phyloP scores from a whole-genome alignment of 2,888 invertebrate genomes.

The Omphaloscelis lunosa region DNA sequence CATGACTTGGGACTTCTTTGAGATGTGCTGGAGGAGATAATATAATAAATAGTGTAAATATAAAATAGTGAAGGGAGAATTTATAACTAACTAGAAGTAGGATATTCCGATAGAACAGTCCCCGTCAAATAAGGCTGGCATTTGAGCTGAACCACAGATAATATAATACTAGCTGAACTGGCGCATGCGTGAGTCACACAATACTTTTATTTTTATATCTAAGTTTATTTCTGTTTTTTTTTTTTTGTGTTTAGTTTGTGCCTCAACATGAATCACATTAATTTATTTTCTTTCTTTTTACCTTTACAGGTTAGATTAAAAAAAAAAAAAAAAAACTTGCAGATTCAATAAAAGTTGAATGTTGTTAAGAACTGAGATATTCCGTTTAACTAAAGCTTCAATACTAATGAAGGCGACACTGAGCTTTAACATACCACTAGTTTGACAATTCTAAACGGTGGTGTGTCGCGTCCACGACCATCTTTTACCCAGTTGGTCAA shows the following conservation, averaged over 20 bases:
- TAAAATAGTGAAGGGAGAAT: not conserved
- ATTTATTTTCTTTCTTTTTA: not conserved
- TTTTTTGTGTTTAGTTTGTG: not conserved
- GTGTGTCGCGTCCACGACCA: no score
- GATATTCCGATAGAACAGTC: not conserved
- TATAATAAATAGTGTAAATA: not conserved
- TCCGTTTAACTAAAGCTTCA: not conserved
- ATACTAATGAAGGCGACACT: not conserved
- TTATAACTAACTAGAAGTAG: not conserved
- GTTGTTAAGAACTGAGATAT: not conserved
- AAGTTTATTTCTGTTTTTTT: not conserved
- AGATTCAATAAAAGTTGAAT: not conserved
- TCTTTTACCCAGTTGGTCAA: not conserved
- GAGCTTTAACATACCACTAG: not conserved
- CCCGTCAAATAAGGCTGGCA: not conserved
- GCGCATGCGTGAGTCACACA: not conserved
- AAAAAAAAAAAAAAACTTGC: not conserved
- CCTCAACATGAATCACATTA: not conserved
- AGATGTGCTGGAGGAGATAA: no score
- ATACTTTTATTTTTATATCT: not conserved
- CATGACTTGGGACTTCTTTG: not conserved
- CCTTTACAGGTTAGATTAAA: not conserved
- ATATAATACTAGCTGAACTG: no score
- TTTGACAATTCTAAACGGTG: slow-evolving; percentile 2
- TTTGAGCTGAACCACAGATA: no score